phyloP scores from a whole-genome alignment of 1,140 invertebrate species.

The Ectropis grisescens region DNA sequence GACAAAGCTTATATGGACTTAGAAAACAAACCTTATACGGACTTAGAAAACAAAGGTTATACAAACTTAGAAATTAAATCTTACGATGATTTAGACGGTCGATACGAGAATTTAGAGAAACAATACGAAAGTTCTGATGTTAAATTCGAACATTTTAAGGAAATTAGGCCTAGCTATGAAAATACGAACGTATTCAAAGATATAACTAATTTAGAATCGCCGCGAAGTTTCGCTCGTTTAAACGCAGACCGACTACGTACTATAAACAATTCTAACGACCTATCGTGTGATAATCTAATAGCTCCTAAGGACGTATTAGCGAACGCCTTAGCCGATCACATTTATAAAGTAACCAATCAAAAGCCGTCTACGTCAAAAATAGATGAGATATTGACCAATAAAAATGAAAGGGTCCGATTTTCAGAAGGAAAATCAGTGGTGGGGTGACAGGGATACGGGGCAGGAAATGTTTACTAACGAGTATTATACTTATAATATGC shows the following conservation, averaged over 20 bases:
- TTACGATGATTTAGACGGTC: no score
- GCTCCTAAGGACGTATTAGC: slow-evolving; percentile 60
- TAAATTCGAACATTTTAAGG: no score
- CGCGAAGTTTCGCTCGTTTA: slow-evolving; percentile 50
- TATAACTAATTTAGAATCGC: slow-evolving; percentile 48
- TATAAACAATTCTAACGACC: slow-evolving; percentile 37
- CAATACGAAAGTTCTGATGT: no score
- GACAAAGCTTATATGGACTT: no score
- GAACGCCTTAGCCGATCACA: slow-evolving; percentile 59
- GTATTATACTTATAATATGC: slow-evolving; percentile 25
- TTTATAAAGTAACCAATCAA: slow-evolving; percentile 69
- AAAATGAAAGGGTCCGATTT: slow-evolving; percentile 36
- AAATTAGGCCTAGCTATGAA: background rate
- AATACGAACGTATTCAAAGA: slow-evolving; percentile 31
- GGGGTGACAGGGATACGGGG: slow-evolving; percentile 32
- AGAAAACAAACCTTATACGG: no score
- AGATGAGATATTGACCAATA: slow-evolving; percentile 66
- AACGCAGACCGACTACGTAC: slow-evolving; percentile 61
- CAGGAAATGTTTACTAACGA: slow-evolving; percentile 42
- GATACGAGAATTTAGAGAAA: no score
- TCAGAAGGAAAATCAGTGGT: slow-evolving; percentile 52
- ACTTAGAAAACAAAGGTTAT: no score
- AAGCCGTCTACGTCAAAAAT: slow-evolving; percentile 61
- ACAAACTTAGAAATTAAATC: no score
- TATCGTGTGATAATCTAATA: slow-evolving; percentile 40